Percentiles rank a stretch among this genome's conserved stretches.
phyloP scores from a whole-genome alignment of 2,797 vertebrate species.

The Ctenosaura bakeri region DNA sequence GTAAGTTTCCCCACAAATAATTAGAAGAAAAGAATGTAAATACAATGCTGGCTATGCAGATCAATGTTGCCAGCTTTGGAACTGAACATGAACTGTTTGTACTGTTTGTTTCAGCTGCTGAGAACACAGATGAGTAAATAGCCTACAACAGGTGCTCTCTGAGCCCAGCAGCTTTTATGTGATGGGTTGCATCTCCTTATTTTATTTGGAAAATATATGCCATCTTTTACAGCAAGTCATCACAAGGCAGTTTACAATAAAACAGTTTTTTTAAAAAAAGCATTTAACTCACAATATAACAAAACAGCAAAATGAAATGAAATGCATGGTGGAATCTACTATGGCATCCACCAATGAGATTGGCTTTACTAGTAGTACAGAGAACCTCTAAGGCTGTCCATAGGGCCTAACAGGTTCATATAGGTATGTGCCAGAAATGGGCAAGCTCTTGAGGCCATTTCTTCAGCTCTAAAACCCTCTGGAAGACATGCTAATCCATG shows the following conservation, averaged over 20 bases:
- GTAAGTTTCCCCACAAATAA: neutral
- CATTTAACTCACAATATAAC: neutral
- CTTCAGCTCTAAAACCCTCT: too few relatives aligned
- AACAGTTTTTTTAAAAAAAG: neutral
- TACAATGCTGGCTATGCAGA: neutral
- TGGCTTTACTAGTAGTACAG: neutral
- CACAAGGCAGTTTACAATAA: neutral
- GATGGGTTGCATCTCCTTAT: too few relatives aligned
- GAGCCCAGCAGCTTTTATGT: neutral
- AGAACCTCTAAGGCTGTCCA: neutral
- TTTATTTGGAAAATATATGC: neutral
- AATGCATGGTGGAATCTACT: too few relatives aligned
- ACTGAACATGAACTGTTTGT: neutral
- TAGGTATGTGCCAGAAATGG: too few relatives aligned
- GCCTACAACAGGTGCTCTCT: neutral
- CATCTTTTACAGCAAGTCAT: neutral
- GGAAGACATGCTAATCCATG: too few relatives aligned
- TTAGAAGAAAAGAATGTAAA: neutral
- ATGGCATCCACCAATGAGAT: neutral
- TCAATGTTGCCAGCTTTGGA: neutral
- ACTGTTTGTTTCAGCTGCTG: neutral
- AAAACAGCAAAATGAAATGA: neutral
- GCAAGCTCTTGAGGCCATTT: too few relatives aligned
- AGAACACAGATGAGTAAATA: slow-evolving; percentile 9
- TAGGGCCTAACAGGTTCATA: neutral